Base-by-base conservation (phyloP, 2,113 vertebrate genomes). In the Crotalus horridus region DNA sequence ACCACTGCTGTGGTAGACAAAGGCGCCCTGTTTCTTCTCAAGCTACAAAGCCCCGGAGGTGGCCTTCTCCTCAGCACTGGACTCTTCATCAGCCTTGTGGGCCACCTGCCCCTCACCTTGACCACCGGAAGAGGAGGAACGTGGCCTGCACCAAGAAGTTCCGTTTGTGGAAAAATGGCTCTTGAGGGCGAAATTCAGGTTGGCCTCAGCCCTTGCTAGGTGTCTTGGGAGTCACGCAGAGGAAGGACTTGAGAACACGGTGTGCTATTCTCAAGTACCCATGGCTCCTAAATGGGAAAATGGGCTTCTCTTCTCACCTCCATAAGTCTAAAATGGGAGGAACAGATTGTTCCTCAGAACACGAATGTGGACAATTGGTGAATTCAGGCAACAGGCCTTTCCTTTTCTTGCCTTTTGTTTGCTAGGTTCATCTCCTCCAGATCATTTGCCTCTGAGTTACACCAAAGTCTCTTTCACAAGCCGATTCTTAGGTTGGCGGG, bases 61-160 rank as follows among this genome's bases (percentile, higher is more conserved):
- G 2, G 33, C 69, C n/a, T 39, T 33, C 69, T 39, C 69, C 64
- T 39, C 69, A 39, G 13, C 17, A 20, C 33, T 6, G 7, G n/a
- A 39, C n/a, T 48, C 26, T 33, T n/a, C 53, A 21, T 48, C 5
- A 9, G 24, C 17, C 46, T 55, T 51, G 20, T 6, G 26, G 33
- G 17, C 6, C 17, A 0, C n/a, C 20, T 12, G 11, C 6, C 43
- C 43, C 1, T 43, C 29, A n/a, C 81, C 89, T n/a, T 39, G 88
- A 24, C 81, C 87, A 1, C 91, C 91, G 87, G 91, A 95, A 87
- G 29, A 53, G 1, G 17, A 17, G 8, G 33, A 24, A 29, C 17
- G 74, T 0, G 0, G 23, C 53, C 1, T 43, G 21, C 26, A n/a
- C 15, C 24, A 26, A 54, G 53, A 39, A n/a, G 56, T 48, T 48